Base-by-base conservation (phyloP, 2,797 vertebrate genomes). In the Tympanoctomys barrerae region DNA sequence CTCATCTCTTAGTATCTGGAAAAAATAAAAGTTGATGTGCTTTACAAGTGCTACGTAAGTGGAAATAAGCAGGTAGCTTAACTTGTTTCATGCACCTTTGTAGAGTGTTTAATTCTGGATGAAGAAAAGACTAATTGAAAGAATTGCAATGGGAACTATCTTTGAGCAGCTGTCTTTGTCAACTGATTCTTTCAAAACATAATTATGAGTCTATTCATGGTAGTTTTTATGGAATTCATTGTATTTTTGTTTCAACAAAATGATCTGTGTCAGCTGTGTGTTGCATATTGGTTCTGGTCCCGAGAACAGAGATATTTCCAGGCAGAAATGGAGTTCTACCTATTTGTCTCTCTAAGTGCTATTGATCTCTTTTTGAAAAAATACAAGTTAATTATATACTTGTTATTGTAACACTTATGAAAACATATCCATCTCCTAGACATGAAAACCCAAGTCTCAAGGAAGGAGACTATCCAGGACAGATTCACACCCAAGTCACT, bases 1-100 rank as follows among this genome's bases (percentile, higher is more conserved):
- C 96, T 96, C 94, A 90, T 98, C 97, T 91, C 93, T 70, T 96
- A 8, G 7, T 96, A 93, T 98, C 97, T 98, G 98, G 97, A 97
- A 98, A 98, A 98, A 98, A 97, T 96, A 97, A 98, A 98, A 95
- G 87, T 96, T 90, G 94, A 70, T 97, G 94, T 90, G 84, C 28
- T 97, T 18, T 81, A 93, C 71, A 96, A 89, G 59, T 78, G 84
- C 95, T 94, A 49, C 93, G 11, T 84, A 98, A 97, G 92, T 94
- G 96, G 96, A 98, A 97, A 86, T 95, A 85, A 73, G 75, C 77
- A 90, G 87, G 95, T 86, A 84, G 70, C 95, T 97, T 92, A 95
- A 91, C 93, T 97, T 96, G 89, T 90, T 92, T 97, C 96, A 88
- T 90, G 87, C 96, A 90, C 57, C 96, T 97, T 93, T 97, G 82